Conservation (phyloP, 2,113 vertebrate species). For the Oryzias curvinotus region DNA sequence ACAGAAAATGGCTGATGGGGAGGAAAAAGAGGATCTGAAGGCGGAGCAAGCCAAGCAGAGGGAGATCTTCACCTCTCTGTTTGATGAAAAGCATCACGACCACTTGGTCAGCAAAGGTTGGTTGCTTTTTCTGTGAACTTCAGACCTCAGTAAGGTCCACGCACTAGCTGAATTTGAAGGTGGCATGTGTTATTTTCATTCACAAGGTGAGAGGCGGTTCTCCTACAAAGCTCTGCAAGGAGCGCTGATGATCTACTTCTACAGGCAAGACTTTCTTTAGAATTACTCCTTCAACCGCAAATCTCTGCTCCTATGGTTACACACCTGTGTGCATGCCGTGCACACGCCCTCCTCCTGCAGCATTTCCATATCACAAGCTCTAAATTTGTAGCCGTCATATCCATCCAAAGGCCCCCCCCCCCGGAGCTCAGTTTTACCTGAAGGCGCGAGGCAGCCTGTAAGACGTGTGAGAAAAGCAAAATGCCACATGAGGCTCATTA, state of each 20-base stretch:
- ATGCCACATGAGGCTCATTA: conserved; percentile 18
- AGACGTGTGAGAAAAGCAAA: background rate
- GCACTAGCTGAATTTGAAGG: background rate
- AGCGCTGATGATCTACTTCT: conserved; percentile 97
- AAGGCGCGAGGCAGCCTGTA: conserved; percentile 13
- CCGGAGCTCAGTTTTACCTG: conserved; percentile 8
- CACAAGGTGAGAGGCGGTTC: conserved; percentile 64
- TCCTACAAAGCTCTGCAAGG: conserved; percentile 82
- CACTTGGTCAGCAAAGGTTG: conserved; percentile 91
- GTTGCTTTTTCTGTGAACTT: background rate
- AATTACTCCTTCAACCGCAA: too few relatives aligned
- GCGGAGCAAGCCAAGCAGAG: conserved; percentile 85
- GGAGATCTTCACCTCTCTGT: conserved; percentile 85
- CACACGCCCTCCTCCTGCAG: background rate
- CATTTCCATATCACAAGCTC: conserved; percentile 8
- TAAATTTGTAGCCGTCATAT: too few relatives aligned
- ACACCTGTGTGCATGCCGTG: too few relatives aligned
- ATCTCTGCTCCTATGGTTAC: too few relatives aligned
- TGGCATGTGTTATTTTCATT: background rate
- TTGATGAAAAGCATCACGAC: conserved; percentile 92
- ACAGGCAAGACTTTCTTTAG: conserved; percentile 79
- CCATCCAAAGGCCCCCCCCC: too few relatives aligned
- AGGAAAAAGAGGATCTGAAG: conserved; percentile 87
- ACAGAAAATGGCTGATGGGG: conserved; percentile 79
- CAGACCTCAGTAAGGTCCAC: background rate